Conservation (phyloP, 2,888 invertebrate species). For the Polymixis flavicincta region DNA sequence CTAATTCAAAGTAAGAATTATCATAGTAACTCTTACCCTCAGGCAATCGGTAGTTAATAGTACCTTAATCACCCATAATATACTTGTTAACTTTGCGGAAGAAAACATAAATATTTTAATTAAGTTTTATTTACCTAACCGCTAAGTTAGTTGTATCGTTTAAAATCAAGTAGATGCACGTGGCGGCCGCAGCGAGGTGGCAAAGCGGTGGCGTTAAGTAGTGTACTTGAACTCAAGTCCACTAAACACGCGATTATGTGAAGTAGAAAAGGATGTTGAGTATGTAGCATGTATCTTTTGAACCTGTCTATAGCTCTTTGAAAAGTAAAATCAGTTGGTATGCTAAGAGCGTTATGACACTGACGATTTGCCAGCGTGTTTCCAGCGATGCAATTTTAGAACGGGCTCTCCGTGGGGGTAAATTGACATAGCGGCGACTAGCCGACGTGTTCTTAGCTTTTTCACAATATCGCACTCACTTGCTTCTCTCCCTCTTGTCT, state of each 20-base stretch:
- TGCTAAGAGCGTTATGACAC: background rate
- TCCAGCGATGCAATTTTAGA: background rate
- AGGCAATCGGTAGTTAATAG: background rate
- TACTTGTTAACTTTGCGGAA: constrained; percentile 19
- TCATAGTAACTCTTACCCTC: too few species aligned
- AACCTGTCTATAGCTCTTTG: background rate
- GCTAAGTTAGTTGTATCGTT: constrained; percentile 71
- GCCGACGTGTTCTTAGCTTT: background rate
- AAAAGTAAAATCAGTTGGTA: too few species aligned
- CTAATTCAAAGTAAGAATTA: too few species aligned
- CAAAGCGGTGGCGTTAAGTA: constrained; percentile 66
- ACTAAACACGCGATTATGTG: constrained; percentile 51
- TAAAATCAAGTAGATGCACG: constrained; percentile 71
- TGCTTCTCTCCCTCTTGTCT: background rate
- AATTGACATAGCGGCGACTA: background rate
- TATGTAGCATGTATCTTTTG: background rate
- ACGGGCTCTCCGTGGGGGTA: background rate
- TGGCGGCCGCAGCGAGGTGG: constrained; percentile 61
- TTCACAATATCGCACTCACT: background rate
- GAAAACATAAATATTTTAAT: constrained; percentile 59
- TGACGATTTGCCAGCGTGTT: background rate
- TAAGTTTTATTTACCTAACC: constrained; percentile 66
- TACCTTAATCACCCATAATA: background rate
- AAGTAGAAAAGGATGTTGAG: background rate
- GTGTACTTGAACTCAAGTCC: constrained; percentile 63